Conservation (phyloP, 2,797 vertebrate genomes). For the Mus minutoides region DNA sequence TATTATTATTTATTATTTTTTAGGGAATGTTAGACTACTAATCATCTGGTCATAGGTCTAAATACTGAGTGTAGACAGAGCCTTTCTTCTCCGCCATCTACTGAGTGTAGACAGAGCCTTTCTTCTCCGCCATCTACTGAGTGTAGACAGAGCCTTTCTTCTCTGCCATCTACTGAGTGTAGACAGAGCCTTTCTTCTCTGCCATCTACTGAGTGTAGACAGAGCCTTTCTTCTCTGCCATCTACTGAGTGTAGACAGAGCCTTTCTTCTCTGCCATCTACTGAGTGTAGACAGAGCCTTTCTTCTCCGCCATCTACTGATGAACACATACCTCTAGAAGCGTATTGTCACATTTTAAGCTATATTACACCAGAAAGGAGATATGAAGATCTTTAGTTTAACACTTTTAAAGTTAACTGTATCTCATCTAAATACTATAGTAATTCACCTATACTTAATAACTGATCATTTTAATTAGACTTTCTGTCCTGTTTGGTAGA, state of each 20-base stretch:
- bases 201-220: background rate
- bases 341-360: conserved; percentile 20
- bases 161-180: background rate
- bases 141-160: background rate
- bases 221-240: background rate
- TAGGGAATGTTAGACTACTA: background rate
- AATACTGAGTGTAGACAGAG: background rate
- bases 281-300: background rate
- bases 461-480: conserved; percentile 31
- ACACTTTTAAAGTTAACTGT: conserved; percentile 43
- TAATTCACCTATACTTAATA: conserved; percentile 11
- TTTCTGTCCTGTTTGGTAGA: background rate
- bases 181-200: background rate
- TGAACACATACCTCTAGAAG: background rate
- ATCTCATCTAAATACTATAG: conserved; percentile 17
- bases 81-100: background rate
- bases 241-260: background rate
- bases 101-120: background rate
- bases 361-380: background rate
- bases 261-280: background rate
- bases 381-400: conserved; percentile 7
- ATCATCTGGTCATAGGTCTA: background rate
- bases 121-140: background rate
- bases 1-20: no score
- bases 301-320: background rate